These are phyloP conservation scores for Napeogenes sylphis DNA, from an alignment of 2,888 invertebrate genomes.

Conservation along the genomic window DNA sequence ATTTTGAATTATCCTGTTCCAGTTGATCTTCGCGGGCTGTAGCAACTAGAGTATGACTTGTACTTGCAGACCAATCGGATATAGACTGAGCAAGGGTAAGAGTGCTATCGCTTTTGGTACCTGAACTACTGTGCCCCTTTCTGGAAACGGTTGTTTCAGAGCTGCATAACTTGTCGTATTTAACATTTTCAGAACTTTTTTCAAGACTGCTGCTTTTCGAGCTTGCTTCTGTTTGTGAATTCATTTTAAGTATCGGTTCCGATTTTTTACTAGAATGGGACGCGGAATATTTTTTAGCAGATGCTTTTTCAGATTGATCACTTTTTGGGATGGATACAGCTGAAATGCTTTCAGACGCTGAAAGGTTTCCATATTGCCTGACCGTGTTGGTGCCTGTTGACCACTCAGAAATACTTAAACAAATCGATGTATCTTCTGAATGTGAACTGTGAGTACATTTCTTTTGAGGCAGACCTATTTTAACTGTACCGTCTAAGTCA, in stretches of 20 bases:
- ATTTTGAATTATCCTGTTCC: slow-evolving; percentile 64
- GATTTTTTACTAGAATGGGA: slow-evolving; percentile 75
- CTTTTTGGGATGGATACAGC: slow-evolving; percentile 79
- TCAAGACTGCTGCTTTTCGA: slow-evolving; percentile 80
- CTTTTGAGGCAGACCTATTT: slow-evolving; percentile 86
- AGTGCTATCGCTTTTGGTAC: slow-evolving; percentile 89
- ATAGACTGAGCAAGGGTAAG: slow-evolving; percentile 85
- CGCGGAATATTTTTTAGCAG: slow-evolving; percentile 77
- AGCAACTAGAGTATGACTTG: slow-evolving; percentile 85
- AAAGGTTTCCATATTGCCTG: slow-evolving; percentile 86
- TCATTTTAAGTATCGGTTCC: slow-evolving; percentile 65
- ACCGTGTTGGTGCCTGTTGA: slow-evolving; percentile 92
- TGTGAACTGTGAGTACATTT: slow-evolving; percentile 90
- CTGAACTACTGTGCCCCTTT: slow-evolving; percentile 79
- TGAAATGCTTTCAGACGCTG: slow-evolving; percentile 82
- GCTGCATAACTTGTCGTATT: slow-evolving; percentile 80
- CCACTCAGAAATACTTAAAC: slow-evolving; percentile 91
- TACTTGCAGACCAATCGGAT: slow-evolving; percentile 90
- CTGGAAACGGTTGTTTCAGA: slow-evolving; percentile 76
- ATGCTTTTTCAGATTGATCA: slow-evolving; percentile 78
- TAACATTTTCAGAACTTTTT: slow-evolving; percentile 72
- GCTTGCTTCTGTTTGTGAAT: slow-evolving; percentile 70
- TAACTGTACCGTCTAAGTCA: slow-evolving; percentile 88
- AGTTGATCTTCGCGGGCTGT: slow-evolving; percentile 73
- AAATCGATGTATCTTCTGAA: slow-evolving; percentile 92